Evolutionary conservation across 2,797 vertebrate species (phyloP), one percentile per base, ranked within the genome.

Genomic region (Allobates femoralis): DNA sequence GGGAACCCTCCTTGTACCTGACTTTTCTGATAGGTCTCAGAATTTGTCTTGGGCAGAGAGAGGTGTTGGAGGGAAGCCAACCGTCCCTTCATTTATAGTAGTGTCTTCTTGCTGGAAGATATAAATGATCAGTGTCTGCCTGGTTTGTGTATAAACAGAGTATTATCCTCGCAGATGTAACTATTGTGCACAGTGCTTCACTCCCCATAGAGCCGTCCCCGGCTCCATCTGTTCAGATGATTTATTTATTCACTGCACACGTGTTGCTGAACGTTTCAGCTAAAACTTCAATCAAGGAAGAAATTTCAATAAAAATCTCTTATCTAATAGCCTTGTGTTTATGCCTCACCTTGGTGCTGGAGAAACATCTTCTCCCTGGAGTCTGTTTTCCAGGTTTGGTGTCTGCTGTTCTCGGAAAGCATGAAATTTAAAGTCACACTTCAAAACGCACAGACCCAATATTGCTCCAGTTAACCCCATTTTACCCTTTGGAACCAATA

Each of bases 201-300:
- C 71, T 74, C 71, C 71, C 71, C 37, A 14, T 73, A n/a, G 69
- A 73, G 69, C 34, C 4, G 10, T 73, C 23, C 69, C 41, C 46
- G 37, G 41, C 71, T 74, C 41, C 41, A 74, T 74, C 71, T 74
- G 71, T 74, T 74, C 71, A 74, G 71, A 74, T 74, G 71, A 74
- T 74, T 74, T 74, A 74, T 74, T 74, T 28, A 74, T 74, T 26
- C 71, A 26, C 41, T 37, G 41, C 3, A 74, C 67, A 71, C 67
- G 67, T 71, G 67, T 71, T 71, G 71, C 41, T n/a, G 41, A 74
- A 41, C 41, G 16, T n/a, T 46, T 14, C 41, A n/a, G 23, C 37
- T 26, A 50, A 41, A 50, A 26, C 71, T 14, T 41, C 71, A 74
- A 12, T 74, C 14, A n/a, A 41, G 71, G 16, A 74, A 74, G 71